Evolutionary conservation across 2,888 invertebrate species (phyloP).

Genomic region (Euphydryas editha): DNA sequence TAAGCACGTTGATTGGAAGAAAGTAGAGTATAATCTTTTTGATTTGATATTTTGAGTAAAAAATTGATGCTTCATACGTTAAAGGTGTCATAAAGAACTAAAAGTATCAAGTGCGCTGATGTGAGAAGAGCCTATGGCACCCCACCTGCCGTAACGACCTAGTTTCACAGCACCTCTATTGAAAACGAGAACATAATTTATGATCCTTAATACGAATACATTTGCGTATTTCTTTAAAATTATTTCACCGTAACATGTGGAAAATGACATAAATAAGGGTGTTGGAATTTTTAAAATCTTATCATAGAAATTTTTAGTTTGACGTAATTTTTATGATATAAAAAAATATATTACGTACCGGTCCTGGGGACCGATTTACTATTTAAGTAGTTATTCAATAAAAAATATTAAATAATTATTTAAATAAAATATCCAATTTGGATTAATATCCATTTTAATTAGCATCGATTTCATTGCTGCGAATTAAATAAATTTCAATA

Average conservation of each 20-base stretch:
- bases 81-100: not conserved
- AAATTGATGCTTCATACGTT: not conserved
- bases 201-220: constrained; percentile 45
- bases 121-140: constrained; percentile 32
- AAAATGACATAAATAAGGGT: constrained; percentile 16
- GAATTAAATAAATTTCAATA: too few relatives aligned
- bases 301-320: not conserved
- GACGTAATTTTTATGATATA: not conserved
- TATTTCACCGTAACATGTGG: constrained; percentile 10
- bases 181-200: constrained; percentile 47
- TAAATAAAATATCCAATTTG: too few relatives aligned
- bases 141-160: constrained; percentile 47
- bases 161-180: constrained; percentile 45
- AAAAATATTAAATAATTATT: too few relatives aligned
- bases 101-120: constrained; percentile 17
- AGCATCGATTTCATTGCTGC: too few relatives aligned
- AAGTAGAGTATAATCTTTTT: not conserved
- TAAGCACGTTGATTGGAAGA: too few relatives aligned
- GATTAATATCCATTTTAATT: too few relatives aligned
- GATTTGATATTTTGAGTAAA: not conserved
- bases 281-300: constrained; percentile 19
- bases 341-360: too few relatives aligned
- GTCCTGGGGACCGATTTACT: too few relatives aligned
- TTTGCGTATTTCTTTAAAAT: constrained; percentile 40
- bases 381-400: too few relatives aligned